A percentile compares a stretch with the other conserved stretches of the same genome.
These are phyloP conservation scores for Cichladusa arquata DNA, from an alignment of 2,113 vertebrate genomes.

Conservation along the genomic window DNA sequence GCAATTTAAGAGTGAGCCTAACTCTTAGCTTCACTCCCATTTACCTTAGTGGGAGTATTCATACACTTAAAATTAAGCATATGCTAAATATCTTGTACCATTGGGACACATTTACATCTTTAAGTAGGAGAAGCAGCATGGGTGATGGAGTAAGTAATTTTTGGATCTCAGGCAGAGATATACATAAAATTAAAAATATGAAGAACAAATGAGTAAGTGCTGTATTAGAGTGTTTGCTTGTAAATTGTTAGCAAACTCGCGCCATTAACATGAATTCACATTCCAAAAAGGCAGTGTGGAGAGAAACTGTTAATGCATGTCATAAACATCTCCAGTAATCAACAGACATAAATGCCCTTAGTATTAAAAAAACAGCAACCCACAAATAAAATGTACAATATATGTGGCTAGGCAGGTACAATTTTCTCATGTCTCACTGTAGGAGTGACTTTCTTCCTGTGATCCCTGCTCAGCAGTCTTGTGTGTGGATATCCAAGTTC, in stretches of 20 bases:
- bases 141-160: conserved; percentile 37
- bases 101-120: conserved; percentile 19
- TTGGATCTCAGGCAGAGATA: not conserved
- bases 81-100: conserved; percentile 7
- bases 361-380: not conserved
- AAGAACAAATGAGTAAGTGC: not conserved
- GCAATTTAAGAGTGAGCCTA: not conserved
- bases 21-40: not conserved
- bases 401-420: not conserved
- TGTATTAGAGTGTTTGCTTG: not conserved
- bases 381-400: not conserved
- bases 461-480: not conserved
- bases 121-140: conserved; percentile 11
- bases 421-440: not conserved
- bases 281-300: not conserved
- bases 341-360: not conserved
- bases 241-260: conserved; percentile 7
- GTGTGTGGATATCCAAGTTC: not conserved
- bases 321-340: conserved; percentile 41
- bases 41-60: conserved; percentile 11
- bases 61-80: not conserved
- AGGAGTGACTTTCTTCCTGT: not conserved
- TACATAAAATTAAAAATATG: not conserved
- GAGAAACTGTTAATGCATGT: not conserved
- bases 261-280: not conserved